phyloP scores from a whole-genome alignment of 2,888 invertebrate species.

The Aleiodes alternator region DNA sequence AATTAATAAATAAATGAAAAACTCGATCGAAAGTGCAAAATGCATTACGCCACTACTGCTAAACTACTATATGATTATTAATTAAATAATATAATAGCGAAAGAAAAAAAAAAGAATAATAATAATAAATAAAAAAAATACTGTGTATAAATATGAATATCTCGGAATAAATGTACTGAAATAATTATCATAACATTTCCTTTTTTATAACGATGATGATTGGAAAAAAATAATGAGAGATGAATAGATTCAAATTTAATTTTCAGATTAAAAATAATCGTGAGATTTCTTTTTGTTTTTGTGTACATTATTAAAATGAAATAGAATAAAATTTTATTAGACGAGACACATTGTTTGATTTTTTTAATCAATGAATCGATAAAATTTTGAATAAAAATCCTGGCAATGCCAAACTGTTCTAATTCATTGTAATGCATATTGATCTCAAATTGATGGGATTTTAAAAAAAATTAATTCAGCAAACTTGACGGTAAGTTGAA shows the following conservation, averaged over 20 bases:
- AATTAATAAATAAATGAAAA: constrained; percentile 34
- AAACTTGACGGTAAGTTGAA: too few species aligned
- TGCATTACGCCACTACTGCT: constrained; percentile 68
- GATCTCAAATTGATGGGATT: too few species aligned
- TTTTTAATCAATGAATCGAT: too few species aligned
- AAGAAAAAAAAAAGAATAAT: neutral
- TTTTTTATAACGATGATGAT: constrained; percentile 11
- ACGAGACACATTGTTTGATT: too few species aligned
- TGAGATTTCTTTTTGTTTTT: neutral
- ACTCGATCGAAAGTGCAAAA: constrained; percentile 62
- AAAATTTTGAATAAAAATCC: too few species aligned
- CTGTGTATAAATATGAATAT: constrained; percentile 73
- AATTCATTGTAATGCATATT: too few species aligned
- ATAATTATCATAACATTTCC: constrained; percentile 29
- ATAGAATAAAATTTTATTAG: too few species aligned
- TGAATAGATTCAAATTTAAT: neutral
- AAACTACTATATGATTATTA: constrained; percentile 61
- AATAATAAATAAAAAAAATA: constrained; percentile 47
- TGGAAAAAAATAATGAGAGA: neutral
- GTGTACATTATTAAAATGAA: neutral
- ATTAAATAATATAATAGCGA: constrained; percentile 49
- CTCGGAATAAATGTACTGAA: constrained; percentile 72
- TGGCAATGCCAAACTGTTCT: too few species aligned
- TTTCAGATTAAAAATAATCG: neutral
- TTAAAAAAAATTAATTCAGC: too few species aligned